Evolutionary conservation across 2,797 vertebrate species (phyloP), one percentile per base, ranked within the genome.

Genomic region (Carduelis carduelis): DNA sequence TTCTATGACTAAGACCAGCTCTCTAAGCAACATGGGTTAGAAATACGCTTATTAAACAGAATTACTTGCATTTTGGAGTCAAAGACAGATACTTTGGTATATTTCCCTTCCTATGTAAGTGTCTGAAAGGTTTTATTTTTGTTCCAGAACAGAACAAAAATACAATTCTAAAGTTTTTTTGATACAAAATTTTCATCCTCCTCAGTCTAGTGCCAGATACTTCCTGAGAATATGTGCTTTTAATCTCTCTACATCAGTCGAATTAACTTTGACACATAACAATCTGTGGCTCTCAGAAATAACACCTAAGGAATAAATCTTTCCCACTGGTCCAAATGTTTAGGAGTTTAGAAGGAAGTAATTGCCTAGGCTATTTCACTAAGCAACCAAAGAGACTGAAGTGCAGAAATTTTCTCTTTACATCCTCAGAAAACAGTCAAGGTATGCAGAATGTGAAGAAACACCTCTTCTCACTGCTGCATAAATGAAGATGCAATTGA

Each of bases 61-160:
- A 70, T 44, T 90, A 57, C 68, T 59, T 83, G 52, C 47, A 34
- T 89, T 72, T 72, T 69, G 65, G 34, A 37, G 35, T 15, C 17
- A 32, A 37, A 66, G 56, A 14, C 26, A 93, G 47, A 55, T 18
- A 80, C 19, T 91, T 84, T 39, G n/a, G 81, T 37, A 14, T 41
- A 46, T 84, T 90, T 74, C 34, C 63, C n/a, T 89, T 91, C 85
- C 82, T 78, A 81, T 69, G 74, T 87, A 90, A 96, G 89, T 63
- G 43, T 96, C 92, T 60, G 39, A 75, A 92, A 69, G 46, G 44
- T 76, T 70, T 56, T 74, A 93, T 84, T 96, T 96, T 94, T 90
- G 46, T 90, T 96, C 53, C 93, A 93, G 74, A 92, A 68, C 28
- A 94, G 74, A 69, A 77, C 79, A 96, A 76, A 93, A 87, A 90